phyloP scores from a whole-genome alignment of 2,113 vertebrate species.

The Tapirus terrestris region DNA sequence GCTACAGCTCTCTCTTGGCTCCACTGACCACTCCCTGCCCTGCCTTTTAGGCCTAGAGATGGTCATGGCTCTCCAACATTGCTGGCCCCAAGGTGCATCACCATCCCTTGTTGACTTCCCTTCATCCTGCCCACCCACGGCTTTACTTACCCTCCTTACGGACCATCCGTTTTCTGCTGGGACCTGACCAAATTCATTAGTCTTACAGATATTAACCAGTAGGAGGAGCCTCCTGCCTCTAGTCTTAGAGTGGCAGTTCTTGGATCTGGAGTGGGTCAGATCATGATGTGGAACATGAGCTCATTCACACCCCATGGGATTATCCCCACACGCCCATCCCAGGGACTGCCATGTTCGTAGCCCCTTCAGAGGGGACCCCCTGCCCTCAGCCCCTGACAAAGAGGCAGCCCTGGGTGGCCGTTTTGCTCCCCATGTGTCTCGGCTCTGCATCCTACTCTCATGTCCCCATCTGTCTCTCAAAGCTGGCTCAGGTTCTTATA shows the following conservation, averaged over 20 bases:
- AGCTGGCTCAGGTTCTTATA: neutral
- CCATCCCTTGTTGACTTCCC: neutral
- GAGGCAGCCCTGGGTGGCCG: neutral
- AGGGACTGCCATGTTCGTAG: neutral
- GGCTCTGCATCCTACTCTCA: neutral
- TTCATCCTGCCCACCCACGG: neutral
- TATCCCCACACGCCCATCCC: too few relatives aligned
- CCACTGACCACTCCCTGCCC: neutral
- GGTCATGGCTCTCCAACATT: neutral
- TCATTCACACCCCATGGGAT: rapidly evolving
- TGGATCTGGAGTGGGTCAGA: neutral
- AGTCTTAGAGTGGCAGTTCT: neutral
- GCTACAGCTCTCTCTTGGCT: neutral
- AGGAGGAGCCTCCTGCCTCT: neutral
- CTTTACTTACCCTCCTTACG: neutral
- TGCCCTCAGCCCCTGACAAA: neutral
- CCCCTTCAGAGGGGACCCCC: neutral
- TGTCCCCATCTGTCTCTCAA: neutral
- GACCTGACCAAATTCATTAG: neutral
- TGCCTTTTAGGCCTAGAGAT: neutral
- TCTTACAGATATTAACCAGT: rapidly evolving
- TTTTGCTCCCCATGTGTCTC: neutral
- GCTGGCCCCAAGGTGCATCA: neutral
- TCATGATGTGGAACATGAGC: neutral
- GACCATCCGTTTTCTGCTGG: neutral